Evolutionary conservation across 2,797 vertebrate species (phyloP).

Genomic region (Hippoglossus hippoglossus): DNA sequence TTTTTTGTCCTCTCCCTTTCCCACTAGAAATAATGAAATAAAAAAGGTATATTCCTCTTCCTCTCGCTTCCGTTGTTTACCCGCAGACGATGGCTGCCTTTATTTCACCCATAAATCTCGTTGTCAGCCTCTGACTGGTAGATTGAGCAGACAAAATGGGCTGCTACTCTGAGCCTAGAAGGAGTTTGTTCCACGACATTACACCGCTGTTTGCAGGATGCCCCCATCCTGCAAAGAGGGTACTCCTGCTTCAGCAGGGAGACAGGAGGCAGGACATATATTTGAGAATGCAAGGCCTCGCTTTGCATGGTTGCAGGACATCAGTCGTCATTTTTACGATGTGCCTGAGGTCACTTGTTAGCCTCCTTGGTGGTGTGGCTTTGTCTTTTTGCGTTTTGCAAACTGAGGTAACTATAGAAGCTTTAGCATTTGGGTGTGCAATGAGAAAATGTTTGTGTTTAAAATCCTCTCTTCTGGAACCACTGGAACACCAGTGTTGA

Average conservation of each 20-base stretch:
- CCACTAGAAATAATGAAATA: conserved; percentile 44
- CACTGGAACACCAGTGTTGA: conserved; percentile 15
- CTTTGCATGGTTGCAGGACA: conserved; percentile 7
- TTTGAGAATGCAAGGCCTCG: conserved; percentile 13
- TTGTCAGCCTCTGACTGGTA: conserved; percentile 71
- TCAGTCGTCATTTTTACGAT: conserved; percentile 23
- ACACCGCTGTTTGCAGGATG: conserved; percentile 66
- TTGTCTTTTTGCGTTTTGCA: conserved; percentile 15
- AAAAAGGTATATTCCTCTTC: conserved; percentile 52
- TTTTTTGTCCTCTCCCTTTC: conserved; percentile 10
- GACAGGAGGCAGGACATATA: conserved; percentile 40
- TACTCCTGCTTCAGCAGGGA: conserved; percentile 42
- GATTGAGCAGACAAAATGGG: conserved; percentile 77
- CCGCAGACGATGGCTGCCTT: conserved; percentile 58
- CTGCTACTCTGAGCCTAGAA: conserved; percentile 66
- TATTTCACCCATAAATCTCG: conserved; percentile 79
- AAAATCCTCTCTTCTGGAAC: conserved; percentile 24
- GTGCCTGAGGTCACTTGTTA: conserved; percentile 18
- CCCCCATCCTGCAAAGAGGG: conserved; percentile 55
- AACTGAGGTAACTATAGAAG: background rate
- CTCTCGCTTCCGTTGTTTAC: conserved; percentile 67
- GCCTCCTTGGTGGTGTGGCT: background rate
- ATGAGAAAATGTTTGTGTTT: conserved; percentile 15
- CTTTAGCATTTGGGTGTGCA: background rate
- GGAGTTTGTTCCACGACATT: conserved; percentile 84